These are phyloP conservation scores for Melanostigma gelatinosum DNA, from an alignment of 2,113 vertebrate genomes.

Conservation along the genomic window DNA sequence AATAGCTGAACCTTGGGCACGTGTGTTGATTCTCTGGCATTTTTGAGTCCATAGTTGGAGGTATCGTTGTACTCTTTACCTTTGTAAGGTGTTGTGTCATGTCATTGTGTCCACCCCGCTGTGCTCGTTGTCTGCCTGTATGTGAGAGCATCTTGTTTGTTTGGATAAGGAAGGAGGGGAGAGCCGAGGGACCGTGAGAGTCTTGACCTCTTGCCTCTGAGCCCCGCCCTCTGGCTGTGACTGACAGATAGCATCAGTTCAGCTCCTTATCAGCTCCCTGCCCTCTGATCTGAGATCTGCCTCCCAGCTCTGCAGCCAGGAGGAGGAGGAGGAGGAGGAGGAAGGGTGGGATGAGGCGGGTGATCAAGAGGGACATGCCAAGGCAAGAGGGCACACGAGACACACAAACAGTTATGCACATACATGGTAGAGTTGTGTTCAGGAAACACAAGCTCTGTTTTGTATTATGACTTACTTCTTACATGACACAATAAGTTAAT, in stretches of 20 bases:
- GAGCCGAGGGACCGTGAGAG: slow-evolving; percentile 56
- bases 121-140: slow-evolving; percentile 1
- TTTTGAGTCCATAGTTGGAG: neutral
- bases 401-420: slow-evolving; percentile 43
- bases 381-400: slow-evolving; percentile 53
- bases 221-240: slow-evolving; percentile 77
- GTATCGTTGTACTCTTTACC: neutral
- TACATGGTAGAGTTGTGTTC: slow-evolving; percentile 39
- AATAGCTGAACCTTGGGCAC: neutral
- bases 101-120: slow-evolving; percentile 22
- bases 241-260: slow-evolving; percentile 84
- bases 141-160: slow-evolving; percentile 72
- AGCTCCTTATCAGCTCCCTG: slow-evolving; percentile 76
- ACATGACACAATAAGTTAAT: slow-evolving; percentile 1
- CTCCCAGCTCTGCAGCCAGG: slow-evolving; percentile 42
- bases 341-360: slow-evolving; percentile 7
- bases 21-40: neutral
- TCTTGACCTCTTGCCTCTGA: slow-evolving; percentile 65
- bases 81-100: slow-evolving; percentile 27
- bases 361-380: slow-evolving; percentile 36
- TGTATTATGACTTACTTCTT: neutral
- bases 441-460: neutral
- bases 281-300: slow-evolving; percentile 70
- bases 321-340: slow-evolving; percentile 15
- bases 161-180: slow-evolving; percentile 67